A percentile compares a stretch with the other conserved stretches of the same genome.
Evolutionary conservation across 2,113 vertebrate genomes (phyloP).

Genomic region (Crocuta crocuta): DNA sequence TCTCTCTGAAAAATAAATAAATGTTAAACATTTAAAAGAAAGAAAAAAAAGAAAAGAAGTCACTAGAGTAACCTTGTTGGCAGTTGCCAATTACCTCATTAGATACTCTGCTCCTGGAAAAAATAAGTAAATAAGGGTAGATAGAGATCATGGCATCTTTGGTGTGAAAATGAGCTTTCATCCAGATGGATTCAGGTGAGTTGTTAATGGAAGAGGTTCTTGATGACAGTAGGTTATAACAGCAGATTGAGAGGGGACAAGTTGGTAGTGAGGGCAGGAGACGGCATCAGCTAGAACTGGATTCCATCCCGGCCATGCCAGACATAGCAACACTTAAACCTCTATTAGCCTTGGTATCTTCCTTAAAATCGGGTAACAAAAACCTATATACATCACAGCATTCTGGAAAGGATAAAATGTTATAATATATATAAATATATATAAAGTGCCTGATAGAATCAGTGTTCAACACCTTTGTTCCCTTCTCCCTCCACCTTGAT

Average conservation of each 20-base stretch:
- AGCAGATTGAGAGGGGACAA: not conserved
- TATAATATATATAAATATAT: not conserved
- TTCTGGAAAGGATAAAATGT: not conserved
- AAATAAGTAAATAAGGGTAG: not conserved
- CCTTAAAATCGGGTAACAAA: not conserved
- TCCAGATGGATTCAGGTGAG: not conserved
- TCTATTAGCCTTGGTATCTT: not conserved
- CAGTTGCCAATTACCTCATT: not conserved
- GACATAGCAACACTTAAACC: not conserved
- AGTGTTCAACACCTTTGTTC: not conserved
- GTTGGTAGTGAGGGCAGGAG: not conserved
- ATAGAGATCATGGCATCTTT: not conserved
- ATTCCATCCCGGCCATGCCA: not conserved
- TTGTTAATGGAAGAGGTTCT: not conserved
- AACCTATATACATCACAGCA: not conserved
- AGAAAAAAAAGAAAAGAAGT: not conserved
- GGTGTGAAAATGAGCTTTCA: not conserved
- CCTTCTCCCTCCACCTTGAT: not conserved
- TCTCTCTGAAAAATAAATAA: too few species aligned
- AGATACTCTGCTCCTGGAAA: not conserved
- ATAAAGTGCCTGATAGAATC: not conserved
- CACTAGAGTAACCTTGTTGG: not conserved
- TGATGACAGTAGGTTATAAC: not conserved
- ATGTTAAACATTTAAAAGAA: too few species aligned
- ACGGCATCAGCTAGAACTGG: not conserved